Base-by-base conservation (phyloP, 2,797 vertebrate genomes). In the Podargus strigoides region DNA sequence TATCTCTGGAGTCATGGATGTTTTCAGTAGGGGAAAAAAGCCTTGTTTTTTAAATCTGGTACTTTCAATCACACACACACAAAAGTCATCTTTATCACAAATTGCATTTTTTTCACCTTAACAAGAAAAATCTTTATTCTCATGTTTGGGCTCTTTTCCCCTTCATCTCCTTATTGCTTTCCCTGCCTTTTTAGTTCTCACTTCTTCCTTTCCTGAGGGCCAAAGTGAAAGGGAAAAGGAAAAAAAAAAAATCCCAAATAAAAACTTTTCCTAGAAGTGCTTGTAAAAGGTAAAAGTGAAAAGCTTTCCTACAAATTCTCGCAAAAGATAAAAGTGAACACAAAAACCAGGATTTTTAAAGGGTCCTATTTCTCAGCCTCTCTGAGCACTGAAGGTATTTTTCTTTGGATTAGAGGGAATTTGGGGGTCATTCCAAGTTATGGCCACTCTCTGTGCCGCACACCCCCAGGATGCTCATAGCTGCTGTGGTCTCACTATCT, bases 401-500 rank as follows among this genome's bases (percentile, higher is more conserved):
- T 59, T 13, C 10, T 28, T 56, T 10, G 14, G 4, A 12, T 63
- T 10, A 66, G 27, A 28, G 47, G 14, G 18, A 69, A 21, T 66
- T 7, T 62, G 5, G 30, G 12, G 6, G 2, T 78, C 20, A 42
- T 75, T 68, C 10, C 59, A 76, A 72, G 5, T 36, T 37, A 37
- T 5, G 8, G 21, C 10, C 18, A 3, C 47, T 24, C 13, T 68
- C 50, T 16, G 10, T 37, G 52, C 44, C 74, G 53, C 27, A 66
- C 58, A 26, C 3, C 11, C 14, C 7, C 5, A 1, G 1, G 9
- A 26, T 22, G 14, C 24, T 16, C 0, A 0, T 9, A 42, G 23
- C 23, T 81, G 39, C 74, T 72, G 53, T 24, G 50, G 39, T 36
- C 55, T 69, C 67, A 39, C 36, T 8, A 2, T 28, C 80, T 36